phyloP scores from a whole-genome alignment of 2,113 vertebrate species.

The Scortum barcoo region DNA sequence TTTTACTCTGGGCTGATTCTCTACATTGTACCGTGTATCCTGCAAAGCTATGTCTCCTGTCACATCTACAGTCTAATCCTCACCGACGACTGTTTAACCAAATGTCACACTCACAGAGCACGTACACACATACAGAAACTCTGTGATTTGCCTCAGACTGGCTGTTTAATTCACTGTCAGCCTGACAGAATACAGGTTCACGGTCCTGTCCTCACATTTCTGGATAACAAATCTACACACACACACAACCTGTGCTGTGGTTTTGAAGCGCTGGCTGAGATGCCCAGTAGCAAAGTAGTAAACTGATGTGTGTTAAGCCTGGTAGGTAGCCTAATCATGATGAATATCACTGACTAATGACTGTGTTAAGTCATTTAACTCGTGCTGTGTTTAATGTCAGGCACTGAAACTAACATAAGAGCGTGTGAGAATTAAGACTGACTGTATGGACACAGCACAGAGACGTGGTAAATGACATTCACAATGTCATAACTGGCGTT shows the following conservation, averaged over 20 bases:
- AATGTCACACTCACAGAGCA: constrained; percentile 37
- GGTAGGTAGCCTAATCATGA: neutral
- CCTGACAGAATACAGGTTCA: constrained; percentile 71
- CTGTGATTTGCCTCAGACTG: constrained; percentile 36
- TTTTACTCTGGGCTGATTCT: neutral
- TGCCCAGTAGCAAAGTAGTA: neutral
- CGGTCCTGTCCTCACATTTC: constrained; percentile 40
- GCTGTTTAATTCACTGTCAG: constrained; percentile 76
- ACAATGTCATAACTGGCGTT: neutral
- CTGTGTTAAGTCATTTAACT: neutral
- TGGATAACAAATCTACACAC: constrained; percentile 28
- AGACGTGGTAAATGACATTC: neutral
- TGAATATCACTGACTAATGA: neutral
- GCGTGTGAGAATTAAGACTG: neutral
- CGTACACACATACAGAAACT: constrained; percentile 24
- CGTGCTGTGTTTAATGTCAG: neutral
- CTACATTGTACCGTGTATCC: neutral
- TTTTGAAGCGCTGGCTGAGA: neutral
- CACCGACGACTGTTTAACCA: constrained; percentile 58
- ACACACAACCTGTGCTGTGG: neutral
- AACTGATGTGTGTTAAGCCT: constrained; percentile 8
- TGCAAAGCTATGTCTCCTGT: constrained; percentile 25
- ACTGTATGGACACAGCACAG: neutral
- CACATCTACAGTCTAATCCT: constrained; percentile 41
- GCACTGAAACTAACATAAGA: neutral